These are phyloP conservation scores for Drosophila carrolli DNA, from an alignment of 1,140 invertebrate genomes.

Conservation along the genomic window DNA sequence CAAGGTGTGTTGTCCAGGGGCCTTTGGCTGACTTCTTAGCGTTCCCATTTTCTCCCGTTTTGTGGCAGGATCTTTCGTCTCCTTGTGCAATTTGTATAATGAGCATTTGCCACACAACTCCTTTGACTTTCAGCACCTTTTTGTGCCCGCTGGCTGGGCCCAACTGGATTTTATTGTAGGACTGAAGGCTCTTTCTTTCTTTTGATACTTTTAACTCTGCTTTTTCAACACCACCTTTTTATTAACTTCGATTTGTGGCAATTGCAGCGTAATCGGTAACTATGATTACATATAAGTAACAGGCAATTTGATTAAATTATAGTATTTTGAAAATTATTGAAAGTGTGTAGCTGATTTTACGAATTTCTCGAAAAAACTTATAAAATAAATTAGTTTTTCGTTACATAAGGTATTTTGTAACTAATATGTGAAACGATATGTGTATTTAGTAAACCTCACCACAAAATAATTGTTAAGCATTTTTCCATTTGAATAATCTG, in stretches of 20 bases:
- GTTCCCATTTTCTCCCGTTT: conserved; percentile 9
- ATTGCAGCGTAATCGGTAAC: too few relatives aligned
- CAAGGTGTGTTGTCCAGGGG: conserved; percentile 31
- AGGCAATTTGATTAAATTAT: too few relatives aligned
- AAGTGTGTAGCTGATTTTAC: too few relatives aligned
- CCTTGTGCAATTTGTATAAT: conserved; percentile 77
- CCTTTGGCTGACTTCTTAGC: conserved; percentile 40
- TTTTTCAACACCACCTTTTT: background rate
- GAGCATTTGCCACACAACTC: conserved; percentile 64
- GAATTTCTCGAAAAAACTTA: too few relatives aligned
- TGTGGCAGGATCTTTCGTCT: conserved; percentile 30
- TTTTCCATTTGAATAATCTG: background rate
- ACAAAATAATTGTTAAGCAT: background rate
- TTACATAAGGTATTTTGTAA: too few relatives aligned
- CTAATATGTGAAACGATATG: too few relatives aligned
- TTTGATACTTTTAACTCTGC: conserved; percentile 5
- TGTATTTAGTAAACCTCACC: too few relatives aligned
- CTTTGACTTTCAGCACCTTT: conserved; percentile 79
- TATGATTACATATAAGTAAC: too few relatives aligned
- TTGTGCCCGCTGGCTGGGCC: conserved; percentile 36
- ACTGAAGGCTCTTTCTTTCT: background rate
- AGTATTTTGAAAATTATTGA: too few relatives aligned
- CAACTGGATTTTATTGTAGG: conserved; percentile 24
- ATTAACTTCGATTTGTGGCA: too few relatives aligned
- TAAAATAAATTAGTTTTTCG: too few relatives aligned